These are phyloP conservation scores for Tragelaphus strepsiceros DNA, from an alignment of 2,113 vertebrate genomes.

Conservation along the genomic window DNA sequence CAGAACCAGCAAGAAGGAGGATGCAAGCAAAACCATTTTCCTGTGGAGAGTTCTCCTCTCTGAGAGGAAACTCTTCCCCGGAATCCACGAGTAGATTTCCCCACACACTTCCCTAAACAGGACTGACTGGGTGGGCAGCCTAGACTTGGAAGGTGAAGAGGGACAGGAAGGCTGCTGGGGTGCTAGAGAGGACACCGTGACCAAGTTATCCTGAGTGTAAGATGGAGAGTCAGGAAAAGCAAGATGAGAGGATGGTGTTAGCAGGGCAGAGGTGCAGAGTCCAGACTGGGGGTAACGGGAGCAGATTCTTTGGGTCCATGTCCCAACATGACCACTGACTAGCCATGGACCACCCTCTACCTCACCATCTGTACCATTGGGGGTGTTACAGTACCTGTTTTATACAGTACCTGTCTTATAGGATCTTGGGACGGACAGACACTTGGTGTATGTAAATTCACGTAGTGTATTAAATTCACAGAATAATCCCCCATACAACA, in stretches of 20 bases:
- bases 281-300: rapidly evolving
- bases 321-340: background rate
- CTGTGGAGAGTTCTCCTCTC: background rate
- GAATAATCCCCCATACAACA: background rate
- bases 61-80: background rate
- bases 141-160: background rate
- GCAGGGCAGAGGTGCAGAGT: background rate
- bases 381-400: background rate
- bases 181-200: background rate
- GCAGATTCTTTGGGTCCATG: rapidly evolving
- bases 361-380: background rate
- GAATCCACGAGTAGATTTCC: background rate
- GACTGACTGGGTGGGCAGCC: background rate
- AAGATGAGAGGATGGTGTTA: background rate
- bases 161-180: too few species aligned
- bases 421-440: background rate
- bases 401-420: background rate
- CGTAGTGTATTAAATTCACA: background rate
- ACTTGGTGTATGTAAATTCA: background rate
- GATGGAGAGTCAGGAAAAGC: background rate
- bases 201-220: background rate
- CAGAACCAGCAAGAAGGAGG: background rate
- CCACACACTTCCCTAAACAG: background rate
- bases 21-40: background rate
- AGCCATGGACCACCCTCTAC: background rate